Conservation (phyloP, 2,888 invertebrate genomes). For the Machimus rusticus region DNA sequence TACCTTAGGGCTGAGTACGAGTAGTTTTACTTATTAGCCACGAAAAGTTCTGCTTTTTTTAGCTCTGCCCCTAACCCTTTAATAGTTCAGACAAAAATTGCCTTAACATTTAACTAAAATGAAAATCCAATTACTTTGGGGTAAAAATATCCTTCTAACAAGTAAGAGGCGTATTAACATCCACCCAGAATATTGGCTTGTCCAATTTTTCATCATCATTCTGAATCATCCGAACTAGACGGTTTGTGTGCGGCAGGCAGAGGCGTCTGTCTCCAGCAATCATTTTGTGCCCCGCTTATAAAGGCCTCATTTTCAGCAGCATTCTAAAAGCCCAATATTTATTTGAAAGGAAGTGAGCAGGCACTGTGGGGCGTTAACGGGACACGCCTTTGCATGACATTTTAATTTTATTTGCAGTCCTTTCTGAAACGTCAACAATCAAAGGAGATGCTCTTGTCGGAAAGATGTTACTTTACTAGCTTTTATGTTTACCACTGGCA, state of each 20-base stretch:
- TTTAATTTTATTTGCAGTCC: slow-evolving; percentile 47
- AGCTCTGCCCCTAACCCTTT: not conserved
- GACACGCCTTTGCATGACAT: slow-evolving; percentile 42
- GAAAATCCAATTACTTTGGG: not conserved
- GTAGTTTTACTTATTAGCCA: no score
- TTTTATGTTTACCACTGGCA: slow-evolving; percentile 27
- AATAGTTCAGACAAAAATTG: not conserved
- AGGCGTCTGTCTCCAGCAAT: not conserved
- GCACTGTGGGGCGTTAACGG: slow-evolving; percentile 35
- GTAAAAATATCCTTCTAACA: not conserved
- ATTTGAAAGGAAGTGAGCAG: slow-evolving; percentile 43
- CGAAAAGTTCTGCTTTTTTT: no score
- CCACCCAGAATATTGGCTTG: not conserved
- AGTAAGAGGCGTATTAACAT: not conserved
- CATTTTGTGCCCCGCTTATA: not conserved
- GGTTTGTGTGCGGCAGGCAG: not conserved
- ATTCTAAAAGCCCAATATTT: slow-evolving; percentile 15
- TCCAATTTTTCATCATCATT: not conserved
- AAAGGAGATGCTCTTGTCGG: slow-evolving; percentile 19
- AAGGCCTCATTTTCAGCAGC: not conserved
- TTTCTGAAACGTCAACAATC: slow-evolving; percentile 35
- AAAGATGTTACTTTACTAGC: slow-evolving; percentile 16
- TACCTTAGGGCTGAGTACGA: no score
- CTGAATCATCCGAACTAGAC: not conserved
- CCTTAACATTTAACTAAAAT: not conserved